A percentile compares a stretch with the other conserved stretches of the same genome.
phyloP scores from a whole-genome alignment of 2,113 vertebrate genomes.

The Aldabrachelys gigantea region DNA sequence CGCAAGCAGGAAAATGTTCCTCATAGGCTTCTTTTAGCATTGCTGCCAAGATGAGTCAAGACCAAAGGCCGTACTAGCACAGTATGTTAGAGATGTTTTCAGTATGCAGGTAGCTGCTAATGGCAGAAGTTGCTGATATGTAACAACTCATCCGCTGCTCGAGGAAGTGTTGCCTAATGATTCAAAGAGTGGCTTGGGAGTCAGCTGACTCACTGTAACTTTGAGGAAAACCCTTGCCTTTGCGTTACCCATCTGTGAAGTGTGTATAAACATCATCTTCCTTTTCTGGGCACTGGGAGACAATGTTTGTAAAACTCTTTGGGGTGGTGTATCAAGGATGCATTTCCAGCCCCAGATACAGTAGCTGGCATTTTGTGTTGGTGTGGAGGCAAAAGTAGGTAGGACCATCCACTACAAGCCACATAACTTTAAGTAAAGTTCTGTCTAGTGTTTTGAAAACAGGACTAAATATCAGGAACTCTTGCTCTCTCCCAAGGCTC shows the following conservation, averaged over 20 bases:
- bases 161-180: neutral
- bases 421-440: neutral
- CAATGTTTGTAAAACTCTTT: neutral
- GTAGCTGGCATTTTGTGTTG: neutral
- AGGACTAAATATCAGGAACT: neutral
- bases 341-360: neutral
- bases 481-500: neutral
- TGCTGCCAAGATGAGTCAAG: neutral
- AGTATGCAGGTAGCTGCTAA: neutral
- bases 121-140: neutral
- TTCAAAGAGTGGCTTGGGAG: neutral
- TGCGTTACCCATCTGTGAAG: no score
- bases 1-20: neutral
- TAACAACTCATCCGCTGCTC: neutral
- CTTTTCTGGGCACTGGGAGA: neutral
- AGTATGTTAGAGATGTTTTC: accelerated
- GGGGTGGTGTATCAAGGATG: neutral
- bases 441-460: neutral
- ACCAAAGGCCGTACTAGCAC: neutral
- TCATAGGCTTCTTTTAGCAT: neutral
- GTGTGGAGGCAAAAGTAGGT: no score
- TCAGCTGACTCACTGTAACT: neutral
- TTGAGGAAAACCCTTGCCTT: neutral
- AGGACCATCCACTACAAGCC: neutral
- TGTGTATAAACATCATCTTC: neutral